Evolutionary conservation across 2,113 vertebrate genomes (phyloP), one percentile per base, ranked within the genome.

Genomic region (Apus apus): DNA sequence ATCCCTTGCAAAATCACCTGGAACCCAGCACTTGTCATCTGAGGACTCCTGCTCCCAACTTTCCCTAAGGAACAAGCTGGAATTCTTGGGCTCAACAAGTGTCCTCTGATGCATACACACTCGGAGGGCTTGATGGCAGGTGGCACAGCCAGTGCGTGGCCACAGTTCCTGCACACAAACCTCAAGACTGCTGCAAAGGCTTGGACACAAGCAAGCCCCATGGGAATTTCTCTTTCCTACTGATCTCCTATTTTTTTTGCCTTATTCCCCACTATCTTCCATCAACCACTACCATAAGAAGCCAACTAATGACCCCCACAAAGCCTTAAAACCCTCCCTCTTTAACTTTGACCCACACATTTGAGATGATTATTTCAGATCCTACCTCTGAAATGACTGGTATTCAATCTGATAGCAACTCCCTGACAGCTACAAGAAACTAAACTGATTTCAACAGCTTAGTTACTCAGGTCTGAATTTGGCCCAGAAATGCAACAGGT

Each of bases 141-240:
- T 12, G n/a, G 5, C n/a, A 11, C 2, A 58, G 14, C 61, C 61
- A 50, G 40, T 12, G 64, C 15, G 19, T 7, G 4, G 46, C 29
- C 50, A 26, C 32, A 40, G n/a, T 18, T 27, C 34, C 78, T 8
- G 2, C 26, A 26, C 18, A 5, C 17, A 62, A 26, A 45, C 8
- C 21, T 27, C 8, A 4, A 15, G 26, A 29, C 8, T 7, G 15
- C 50, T 5, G 20, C 16, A 54, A 43, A 32, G 6, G n/a, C 23
- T 5, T 1, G 14, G 9, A 36, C 54, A 9, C 0, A 2, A 80
- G 68, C 45, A 13, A 29, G 14, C 23, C 3, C 8, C 16, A 3
- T 3, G 13, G 6, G 6, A 16, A 29, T 36, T 48, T 36, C 32
- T 5, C 6, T 15, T n/a, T 22, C 66, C 45, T 25, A 32, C 29